Evolutionary conservation across 2,797 vertebrate genomes (phyloP).

Genomic region (Chaunax sp.): DNA sequence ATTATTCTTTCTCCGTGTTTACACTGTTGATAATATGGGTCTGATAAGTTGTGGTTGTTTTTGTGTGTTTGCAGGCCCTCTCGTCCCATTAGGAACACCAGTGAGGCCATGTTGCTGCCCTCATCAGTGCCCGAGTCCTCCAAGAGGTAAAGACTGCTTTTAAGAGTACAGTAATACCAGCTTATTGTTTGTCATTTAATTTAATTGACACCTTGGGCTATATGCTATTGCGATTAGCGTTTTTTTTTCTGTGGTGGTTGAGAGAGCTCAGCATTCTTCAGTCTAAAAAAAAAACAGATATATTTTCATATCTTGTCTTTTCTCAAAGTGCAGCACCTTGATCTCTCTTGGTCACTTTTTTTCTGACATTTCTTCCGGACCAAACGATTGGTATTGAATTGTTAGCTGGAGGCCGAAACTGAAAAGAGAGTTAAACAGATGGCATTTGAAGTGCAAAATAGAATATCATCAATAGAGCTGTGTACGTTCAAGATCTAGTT

Average conservation of each 20-base stretch:
- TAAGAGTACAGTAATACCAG: not conserved
- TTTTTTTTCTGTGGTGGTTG: too few relatives aligned
- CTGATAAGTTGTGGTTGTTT: constrained; percentile 21
- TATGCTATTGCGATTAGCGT: too few relatives aligned
- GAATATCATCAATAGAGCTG: not conserved
- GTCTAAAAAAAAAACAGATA: too few relatives aligned
- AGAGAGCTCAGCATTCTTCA: too few relatives aligned
- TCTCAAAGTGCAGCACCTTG: too few relatives aligned
- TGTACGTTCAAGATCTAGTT: not conserved
- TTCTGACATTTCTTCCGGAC: too few relatives aligned
- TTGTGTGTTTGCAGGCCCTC: constrained; percentile 69
- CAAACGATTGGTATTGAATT: too few relatives aligned
- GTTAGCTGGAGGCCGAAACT: not conserved
- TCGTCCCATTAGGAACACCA: constrained; percentile 79
- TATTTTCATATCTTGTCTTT: too few relatives aligned
- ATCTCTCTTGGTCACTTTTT: not conserved
- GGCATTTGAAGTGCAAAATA: not conserved
- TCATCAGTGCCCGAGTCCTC: constrained; percentile 85
- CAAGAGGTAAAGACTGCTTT: constrained; percentile 84
- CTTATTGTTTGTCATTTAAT: constrained; percentile 1
- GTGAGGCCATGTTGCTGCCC: constrained; percentile 86
- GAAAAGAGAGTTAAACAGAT: not conserved
- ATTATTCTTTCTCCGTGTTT: constrained; percentile 13
- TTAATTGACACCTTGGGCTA: too few relatives aligned
- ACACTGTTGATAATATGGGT: constrained; percentile 27